These are phyloP conservation scores for Drosophila pseudoobscura DNA, from an alignment of 1,140 invertebrate species.

Conservation along the genomic window DNA sequence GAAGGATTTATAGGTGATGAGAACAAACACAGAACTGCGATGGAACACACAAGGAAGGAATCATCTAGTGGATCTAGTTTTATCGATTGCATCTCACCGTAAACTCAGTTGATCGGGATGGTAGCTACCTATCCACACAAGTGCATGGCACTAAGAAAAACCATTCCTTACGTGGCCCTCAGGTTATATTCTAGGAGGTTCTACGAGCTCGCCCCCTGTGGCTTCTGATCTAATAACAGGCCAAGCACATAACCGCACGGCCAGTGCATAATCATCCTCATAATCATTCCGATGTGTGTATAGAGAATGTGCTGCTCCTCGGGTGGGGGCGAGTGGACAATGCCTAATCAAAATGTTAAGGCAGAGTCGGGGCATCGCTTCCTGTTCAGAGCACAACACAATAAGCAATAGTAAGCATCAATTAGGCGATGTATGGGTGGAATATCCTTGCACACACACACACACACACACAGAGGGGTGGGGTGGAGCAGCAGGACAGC, in stretches of 20 bases:
- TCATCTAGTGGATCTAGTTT: too few relatives aligned
- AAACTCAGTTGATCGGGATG: too few relatives aligned
- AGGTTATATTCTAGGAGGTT: too few relatives aligned
- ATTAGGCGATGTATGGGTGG: constrained; percentile 54
- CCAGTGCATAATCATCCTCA: constrained; percentile 30
- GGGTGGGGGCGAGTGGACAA: constrained; percentile 25
- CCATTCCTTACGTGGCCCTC: too few relatives aligned
- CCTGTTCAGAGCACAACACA: constrained; percentile 32
- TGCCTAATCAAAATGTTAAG: constrained; percentile 39
- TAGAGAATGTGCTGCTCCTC: too few relatives aligned
- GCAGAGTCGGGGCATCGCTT: constrained; percentile 34
- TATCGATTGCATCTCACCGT: too few relatives aligned
- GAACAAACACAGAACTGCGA: background rate
- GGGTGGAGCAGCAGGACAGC: too few relatives aligned
- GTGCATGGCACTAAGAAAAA: too few relatives aligned
- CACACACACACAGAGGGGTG: background rate
- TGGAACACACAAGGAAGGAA: background rate
- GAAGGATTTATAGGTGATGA: constrained; percentile 33
- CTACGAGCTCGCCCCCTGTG: too few relatives aligned
- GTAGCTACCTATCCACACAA: too few relatives aligned
- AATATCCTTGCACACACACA: constrained; percentile 23
- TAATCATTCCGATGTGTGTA: constrained; percentile 7
- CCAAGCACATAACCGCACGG: constrained; percentile 23
- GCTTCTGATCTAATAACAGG: constrained; percentile 9
- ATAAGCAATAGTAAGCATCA: constrained; percentile 57